Percentiles rank a stretch among this genome's conserved stretches.
phyloP scores from a whole-genome alignment of 2,797 vertebrate species.

The Liasis olivaceus region DNA sequence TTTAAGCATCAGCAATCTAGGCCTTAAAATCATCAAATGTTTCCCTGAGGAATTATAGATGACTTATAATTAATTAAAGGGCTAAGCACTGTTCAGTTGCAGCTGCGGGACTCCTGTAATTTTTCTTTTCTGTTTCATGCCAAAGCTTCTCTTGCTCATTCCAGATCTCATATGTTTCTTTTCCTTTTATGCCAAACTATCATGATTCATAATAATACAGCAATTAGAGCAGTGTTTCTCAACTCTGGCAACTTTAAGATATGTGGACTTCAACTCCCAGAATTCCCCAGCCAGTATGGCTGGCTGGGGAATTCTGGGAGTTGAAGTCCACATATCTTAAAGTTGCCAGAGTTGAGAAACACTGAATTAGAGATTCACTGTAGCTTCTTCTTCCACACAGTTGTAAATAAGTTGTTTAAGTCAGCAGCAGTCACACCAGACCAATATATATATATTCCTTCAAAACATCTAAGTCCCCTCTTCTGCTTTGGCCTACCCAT shows the following conservation, averaged over 20 bases:
- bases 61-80: not conserved
- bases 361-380: not conserved
- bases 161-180: not conserved
- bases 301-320: too few species aligned
- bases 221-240: too few species aligned
- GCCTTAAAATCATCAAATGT: constrained; percentile 19
- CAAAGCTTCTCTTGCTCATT: constrained; percentile 7
- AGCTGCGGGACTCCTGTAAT: constrained; percentile 19
- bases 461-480: not conserved
- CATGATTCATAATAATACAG: not conserved
- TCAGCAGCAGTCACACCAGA: not conserved
- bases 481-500: not conserved
- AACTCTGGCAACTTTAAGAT: too few species aligned
- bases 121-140: not conserved
- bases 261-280: too few species aligned
- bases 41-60: constrained; percentile 31
- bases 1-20: constrained; percentile 41
- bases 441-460: not conserved
- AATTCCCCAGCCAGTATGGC: not conserved
- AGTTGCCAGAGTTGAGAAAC: too few species aligned
- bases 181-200: not conserved
- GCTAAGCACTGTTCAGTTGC: not conserved
- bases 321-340: too few species aligned
- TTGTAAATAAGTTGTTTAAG: constrained; percentile 14
- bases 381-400: not conserved